Evolutionary conservation across 2,888 invertebrate genomes (phyloP).

Genomic region (Erynnis tages): DNA sequence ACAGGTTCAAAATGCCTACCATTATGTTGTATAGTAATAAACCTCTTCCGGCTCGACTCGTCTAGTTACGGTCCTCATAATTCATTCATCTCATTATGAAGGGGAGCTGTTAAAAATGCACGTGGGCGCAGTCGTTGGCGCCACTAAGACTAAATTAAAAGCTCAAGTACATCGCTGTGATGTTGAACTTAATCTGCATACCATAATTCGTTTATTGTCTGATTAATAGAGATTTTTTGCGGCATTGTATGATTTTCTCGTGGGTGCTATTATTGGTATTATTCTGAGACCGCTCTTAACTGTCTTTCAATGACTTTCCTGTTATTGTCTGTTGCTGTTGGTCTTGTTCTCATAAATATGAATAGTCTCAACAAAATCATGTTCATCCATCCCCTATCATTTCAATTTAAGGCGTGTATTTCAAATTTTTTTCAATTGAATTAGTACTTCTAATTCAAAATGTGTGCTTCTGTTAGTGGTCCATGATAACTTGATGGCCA

Average conservation of each 20-base stretch:
- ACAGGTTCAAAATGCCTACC: slow-evolving; percentile 2
- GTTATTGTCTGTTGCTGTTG: slow-evolving; percentile 3
- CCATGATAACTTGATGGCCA: too few species aligned
- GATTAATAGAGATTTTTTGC: slow-evolving; percentile 51
- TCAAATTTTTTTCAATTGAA: too few species aligned
- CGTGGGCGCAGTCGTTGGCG: slow-evolving; percentile 14
- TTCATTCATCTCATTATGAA: slow-evolving; percentile 20
- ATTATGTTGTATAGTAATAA: slow-evolving; percentile 12
- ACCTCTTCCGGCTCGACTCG: slow-evolving; percentile 19
- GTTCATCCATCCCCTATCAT: too few species aligned
- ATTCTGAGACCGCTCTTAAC: slow-evolving; percentile 50
- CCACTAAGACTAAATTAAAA: slow-evolving; percentile 18
- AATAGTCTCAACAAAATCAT: neutral
- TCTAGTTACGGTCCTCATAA: slow-evolving; percentile 13
- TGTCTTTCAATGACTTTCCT: slow-evolving; percentile 42
- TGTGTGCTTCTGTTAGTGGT: too few species aligned
- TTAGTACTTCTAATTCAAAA: too few species aligned
- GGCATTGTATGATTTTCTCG: slow-evolving; percentile 54
- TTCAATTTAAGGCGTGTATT: too few species aligned
- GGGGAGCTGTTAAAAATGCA: slow-evolving; percentile 21
- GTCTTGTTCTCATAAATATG: neutral
- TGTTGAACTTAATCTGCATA: slow-evolving; percentile 27
- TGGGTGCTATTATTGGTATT: slow-evolving; percentile 40
- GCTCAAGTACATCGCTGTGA: slow-evolving; percentile 3
- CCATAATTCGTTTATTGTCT: slow-evolving; percentile 11